phyloP scores from a whole-genome alignment of 64 coral and sea anemone genomes.

The Montipora cactus region DNA sequence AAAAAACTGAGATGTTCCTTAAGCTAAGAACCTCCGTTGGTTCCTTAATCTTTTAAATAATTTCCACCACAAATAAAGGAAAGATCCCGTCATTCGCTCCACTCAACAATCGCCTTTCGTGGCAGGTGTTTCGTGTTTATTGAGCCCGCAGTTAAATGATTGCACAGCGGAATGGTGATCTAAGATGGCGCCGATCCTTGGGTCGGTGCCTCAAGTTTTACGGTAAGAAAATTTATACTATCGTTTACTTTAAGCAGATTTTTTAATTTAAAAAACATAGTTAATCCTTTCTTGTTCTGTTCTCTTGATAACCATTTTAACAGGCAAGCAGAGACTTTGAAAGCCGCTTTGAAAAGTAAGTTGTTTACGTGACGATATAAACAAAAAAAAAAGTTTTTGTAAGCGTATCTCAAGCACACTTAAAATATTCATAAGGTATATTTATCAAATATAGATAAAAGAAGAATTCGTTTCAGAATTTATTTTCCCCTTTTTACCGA shows the following conservation, averaged over 20 bases:
- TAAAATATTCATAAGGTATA: background rate
- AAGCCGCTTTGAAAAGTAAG: constrained; percentile 76
- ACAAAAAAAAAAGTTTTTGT: background rate
- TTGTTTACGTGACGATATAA: constrained; percentile 41
- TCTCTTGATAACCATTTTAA: background rate
- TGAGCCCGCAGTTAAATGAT: constrained; percentile 25
- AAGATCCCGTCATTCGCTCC: too few species aligned
- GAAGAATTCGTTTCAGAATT: background rate
- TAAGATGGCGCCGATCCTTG: constrained; percentile 69
- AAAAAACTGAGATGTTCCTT: too few species aligned
- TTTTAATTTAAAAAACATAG: background rate
- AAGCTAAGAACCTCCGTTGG: too few species aligned
- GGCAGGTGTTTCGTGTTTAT: constrained; percentile 9
- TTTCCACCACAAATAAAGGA: too few species aligned
- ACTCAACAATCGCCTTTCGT: too few species aligned
- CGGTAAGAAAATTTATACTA: constrained; percentile 47
- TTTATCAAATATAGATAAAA: background rate
- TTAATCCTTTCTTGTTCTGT: constrained; percentile 6
- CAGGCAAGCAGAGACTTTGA: constrained; percentile 72
- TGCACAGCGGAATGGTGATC: constrained; percentile 56
- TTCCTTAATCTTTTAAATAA: too few species aligned
- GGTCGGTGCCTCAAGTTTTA: constrained; percentile 75
- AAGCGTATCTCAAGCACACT: background rate
- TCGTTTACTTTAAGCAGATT: background rate
- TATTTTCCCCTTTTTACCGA: background rate